Evolutionary conservation across 2,888 invertebrate species (phyloP), one percentile per base, ranked within the genome.

Genomic region (Noctua janthina): DNA sequence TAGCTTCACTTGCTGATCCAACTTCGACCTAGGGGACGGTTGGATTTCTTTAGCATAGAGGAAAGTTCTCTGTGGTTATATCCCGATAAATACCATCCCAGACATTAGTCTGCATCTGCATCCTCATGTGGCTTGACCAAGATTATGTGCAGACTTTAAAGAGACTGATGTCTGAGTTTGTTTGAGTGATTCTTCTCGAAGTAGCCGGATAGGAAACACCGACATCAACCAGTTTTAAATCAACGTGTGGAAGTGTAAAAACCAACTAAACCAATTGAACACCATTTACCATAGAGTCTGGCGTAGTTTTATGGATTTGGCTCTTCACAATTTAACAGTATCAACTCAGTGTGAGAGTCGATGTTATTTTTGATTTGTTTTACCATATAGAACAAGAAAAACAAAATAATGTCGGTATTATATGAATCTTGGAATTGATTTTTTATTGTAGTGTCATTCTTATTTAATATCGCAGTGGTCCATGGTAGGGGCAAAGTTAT

Each of bases 401-500:
- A 66, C 11, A 39, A 39, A 59, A 5, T 13, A 13, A 59, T 59
- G 2, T 39, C 2, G 11, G 2, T 39, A 39, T 11, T 23, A 6
- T 1, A 15, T 8, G 1, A n/a, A 43, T 59, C 20, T 43, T 20
- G 8, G 20, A 43, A 59, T 20, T 5, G 13, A 43, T 43, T 59
- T 17, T 23, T 3, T 56, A 7, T 23, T 23, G 3, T 0, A 56
- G 23, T 51, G 17, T 51, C 49, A 0, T 43, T 43, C 56, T 72
- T 43, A 11, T 77, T 39, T 20, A n/a, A 29, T 54, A 29, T 15
- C 6, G 0, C 15, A 73, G 1, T 29, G 3, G 46, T 17, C 23
- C 7, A 11, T 80, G 46, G 85, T 84, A 84, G 74, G 71, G 59
- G 64, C 29, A 43, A 66, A 51, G 77, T 76, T 84, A 84, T 29